Percentiles rank a stretch among this genome's conserved stretches.
phyloP scores from a whole-genome alignment of 2,888 invertebrate genomes.

The Rotaria macrura region DNA sequence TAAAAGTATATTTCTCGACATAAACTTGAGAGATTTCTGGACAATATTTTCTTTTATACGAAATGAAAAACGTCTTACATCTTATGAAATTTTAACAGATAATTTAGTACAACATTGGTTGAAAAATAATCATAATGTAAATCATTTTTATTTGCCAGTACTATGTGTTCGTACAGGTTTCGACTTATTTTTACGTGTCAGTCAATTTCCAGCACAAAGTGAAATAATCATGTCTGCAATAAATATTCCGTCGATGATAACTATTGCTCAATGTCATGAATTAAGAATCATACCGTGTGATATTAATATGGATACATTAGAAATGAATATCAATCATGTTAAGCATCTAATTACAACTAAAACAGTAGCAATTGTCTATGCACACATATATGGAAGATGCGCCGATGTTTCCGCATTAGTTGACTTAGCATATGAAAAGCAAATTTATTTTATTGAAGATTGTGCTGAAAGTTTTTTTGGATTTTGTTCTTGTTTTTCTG shows the following conservation, averaged over 20 bases:
- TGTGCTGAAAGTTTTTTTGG: constrained; percentile 49
- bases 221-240: constrained; percentile 50
- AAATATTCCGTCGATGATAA: constrained; percentile 48
- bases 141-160: constrained; percentile 39
- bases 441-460: constrained; percentile 46
- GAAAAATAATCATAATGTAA: neutral
- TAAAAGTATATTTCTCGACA: neutral
- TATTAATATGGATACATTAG: constrained; percentile 44
- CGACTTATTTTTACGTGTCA: constrained; percentile 42
- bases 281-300: constrained; percentile 45
- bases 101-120: neutral
- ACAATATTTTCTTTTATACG: neutral
- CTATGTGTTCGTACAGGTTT: constrained; percentile 43
- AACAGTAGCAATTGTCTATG: constrained; percentile 46
- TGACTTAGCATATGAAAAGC: constrained; percentile 39
- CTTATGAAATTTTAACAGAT: neutral
- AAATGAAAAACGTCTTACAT: neutral
- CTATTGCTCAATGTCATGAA: constrained; percentile 42
- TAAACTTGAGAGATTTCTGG: neutral
- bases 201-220: constrained; percentile 45
- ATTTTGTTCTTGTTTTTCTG: constrained; percentile 35
- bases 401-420: constrained; percentile 43
- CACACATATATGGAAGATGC: constrained; percentile 47
- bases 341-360: constrained; percentile 41
- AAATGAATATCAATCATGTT: constrained; percentile 43